Conservation (phyloP, 2,888 invertebrate species). For the Leucophenga montana region DNA sequence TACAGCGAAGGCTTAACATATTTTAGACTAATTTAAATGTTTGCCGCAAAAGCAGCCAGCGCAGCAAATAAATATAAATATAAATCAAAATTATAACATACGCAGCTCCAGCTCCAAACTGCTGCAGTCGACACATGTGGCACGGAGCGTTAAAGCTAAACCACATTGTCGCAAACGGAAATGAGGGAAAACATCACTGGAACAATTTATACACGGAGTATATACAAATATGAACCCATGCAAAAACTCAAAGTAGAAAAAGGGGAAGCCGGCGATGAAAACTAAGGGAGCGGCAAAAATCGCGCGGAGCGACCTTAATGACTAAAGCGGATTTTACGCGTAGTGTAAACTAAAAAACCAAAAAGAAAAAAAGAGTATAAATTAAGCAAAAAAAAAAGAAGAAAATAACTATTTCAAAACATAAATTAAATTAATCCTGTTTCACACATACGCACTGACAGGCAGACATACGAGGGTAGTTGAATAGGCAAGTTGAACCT, state of each 20-base stretch:
- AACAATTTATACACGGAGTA: background rate
- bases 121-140: conserved; percentile 1
- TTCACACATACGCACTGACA: background rate
- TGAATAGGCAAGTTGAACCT: too few relatives aligned
- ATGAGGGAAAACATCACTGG: background rate
- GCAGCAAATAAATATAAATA: background rate
- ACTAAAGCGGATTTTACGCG: conserved; percentile 47
- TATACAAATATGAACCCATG: conserved; percentile 6
- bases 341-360: background rate
- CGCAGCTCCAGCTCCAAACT: too few relatives aligned
- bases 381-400: background rate
- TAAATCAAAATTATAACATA: background rate
- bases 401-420: conserved; percentile 36
- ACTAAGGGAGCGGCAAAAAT: background rate
- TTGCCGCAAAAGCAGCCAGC: background rate
- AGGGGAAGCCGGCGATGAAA: background rate
- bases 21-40: background rate
- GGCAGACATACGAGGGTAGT: too few relatives aligned
- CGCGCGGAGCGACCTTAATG: conserved; percentile 45
- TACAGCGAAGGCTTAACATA: too few relatives aligned
- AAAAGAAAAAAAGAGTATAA: background rate
- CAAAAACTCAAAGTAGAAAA: background rate
- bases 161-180: background rate
- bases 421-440: conserved; percentile 60
- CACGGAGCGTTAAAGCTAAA: background rate